Percentiles rank a stretch among this genome's conserved stretches.
These are phyloP conservation scores for Neosilurus hyrtlii DNA, from an alignment of 2,797 vertebrate species.

Conservation along the genomic window DNA sequence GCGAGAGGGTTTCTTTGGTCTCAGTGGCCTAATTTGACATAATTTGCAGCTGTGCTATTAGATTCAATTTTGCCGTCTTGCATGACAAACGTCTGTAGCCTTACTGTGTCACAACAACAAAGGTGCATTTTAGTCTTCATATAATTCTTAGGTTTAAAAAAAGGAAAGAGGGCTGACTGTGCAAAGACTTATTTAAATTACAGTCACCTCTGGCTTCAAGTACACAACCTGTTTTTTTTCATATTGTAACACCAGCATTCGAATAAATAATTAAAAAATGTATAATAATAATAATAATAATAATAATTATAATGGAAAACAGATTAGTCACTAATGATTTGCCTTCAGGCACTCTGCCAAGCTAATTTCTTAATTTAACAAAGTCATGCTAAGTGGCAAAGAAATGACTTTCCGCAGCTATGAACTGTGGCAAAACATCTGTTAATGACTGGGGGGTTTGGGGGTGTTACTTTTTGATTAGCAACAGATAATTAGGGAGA, in stretches of 20 bases:
- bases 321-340: slow-evolving; percentile 35
- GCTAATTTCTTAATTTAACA: slow-evolving; percentile 41
- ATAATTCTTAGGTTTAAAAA: slow-evolving; percentile 20
- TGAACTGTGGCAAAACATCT: slow-evolving; percentile 45
- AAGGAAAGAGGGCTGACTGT: slow-evolving; percentile 5
- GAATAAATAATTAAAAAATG: neutral
- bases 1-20: neutral
- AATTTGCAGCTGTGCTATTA: neutral
- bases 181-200: slow-evolving; percentile 27
- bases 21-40: neutral
- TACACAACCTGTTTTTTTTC: neutral
- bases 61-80: slow-evolving; percentile 3
- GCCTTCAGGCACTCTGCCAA: slow-evolving; percentile 28
- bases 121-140: slow-evolving; percentile 30
- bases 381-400: slow-evolving; percentile 31
- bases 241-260: neutral
- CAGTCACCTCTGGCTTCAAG: slow-evolving; percentile 1
- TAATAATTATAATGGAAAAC: too few relatives aligned
- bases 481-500: slow-evolving; percentile 33
- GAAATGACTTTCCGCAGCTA: slow-evolving; percentile 17
- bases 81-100: neutral
- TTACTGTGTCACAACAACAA: slow-evolving; percentile 27
- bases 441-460: slow-evolving; percentile 41
- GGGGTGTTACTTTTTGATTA: slow-evolving; percentile 36
- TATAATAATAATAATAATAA: too few relatives aligned